Percentiles rank a stretch among this genome's conserved stretches.
phyloP scores from a whole-genome alignment of 2,797 vertebrate species.

The Distichodus sexfasciatus region DNA sequence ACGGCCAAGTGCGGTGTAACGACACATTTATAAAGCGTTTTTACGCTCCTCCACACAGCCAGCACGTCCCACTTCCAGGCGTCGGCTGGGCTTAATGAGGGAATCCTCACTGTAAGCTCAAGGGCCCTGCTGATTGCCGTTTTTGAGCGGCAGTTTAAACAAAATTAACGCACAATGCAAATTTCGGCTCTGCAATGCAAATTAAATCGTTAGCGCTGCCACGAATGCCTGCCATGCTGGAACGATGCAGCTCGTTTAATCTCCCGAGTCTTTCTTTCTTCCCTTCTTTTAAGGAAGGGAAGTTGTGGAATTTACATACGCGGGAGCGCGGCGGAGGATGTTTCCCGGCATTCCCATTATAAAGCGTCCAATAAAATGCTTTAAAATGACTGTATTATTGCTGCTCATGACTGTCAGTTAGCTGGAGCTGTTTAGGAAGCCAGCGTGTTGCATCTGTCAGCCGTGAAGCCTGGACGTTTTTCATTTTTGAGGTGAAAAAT shows the following conservation, averaged over 20 bases:
- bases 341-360: too few species aligned
- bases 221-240: slow-evolving; percentile 14
- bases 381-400: too few species aligned
- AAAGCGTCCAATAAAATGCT: too few species aligned
- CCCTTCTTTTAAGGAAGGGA: not conserved
- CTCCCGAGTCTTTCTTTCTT: slow-evolving; percentile 8
- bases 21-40: not conserved
- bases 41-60: not conserved
- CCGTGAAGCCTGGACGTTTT: too few species aligned
- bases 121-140: slow-evolving; percentile 28
- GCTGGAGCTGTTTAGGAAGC: too few species aligned
- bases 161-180: slow-evolving; percentile 49
- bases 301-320: too few species aligned
- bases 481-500: too few species aligned
- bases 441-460: too few species aligned
- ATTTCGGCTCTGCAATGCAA: slow-evolving; percentile 49
- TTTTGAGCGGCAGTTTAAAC: slow-evolving; percentile 42
- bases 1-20: not conserved
- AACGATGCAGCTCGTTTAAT: slow-evolving; percentile 28
- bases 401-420: too few species aligned
- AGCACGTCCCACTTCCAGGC: not conserved
- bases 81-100: slow-evolving; percentile 12
- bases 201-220: slow-evolving; percentile 48
- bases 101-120: slow-evolving; percentile 19
- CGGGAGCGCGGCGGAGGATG: too few species aligned